Base-by-base conservation (phyloP, 2,888 invertebrate genomes). In the Dasypolia templi region DNA sequence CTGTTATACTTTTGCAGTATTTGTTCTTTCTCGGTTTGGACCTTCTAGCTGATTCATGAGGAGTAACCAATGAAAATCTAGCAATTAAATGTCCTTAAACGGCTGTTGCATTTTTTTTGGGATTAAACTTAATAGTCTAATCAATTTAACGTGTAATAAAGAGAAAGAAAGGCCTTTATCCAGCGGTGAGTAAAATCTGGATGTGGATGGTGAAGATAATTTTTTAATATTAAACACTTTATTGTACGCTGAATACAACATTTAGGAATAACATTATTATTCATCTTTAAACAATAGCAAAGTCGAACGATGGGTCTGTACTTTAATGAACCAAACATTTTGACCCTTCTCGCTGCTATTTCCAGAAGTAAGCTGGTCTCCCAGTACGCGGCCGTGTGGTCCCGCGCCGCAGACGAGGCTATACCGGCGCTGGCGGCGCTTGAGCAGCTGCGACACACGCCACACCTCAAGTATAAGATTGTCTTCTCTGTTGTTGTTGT, bases 401-500 rank as follows among this genome's bases (percentile, higher is more conserved):
- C 98, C 67, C 98, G 98, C 87, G 98, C 98, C 49, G 97, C 99
- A 73, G 97, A 98, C 75, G 98, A 99, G 88, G 98, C 98, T 0
- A 95, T 99, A 87, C 98, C 99, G 87, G 98, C 99, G 17, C 96
- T 99, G 77, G 98, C 98, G 87, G 97, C 97, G 46, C 96, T 99
- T 76, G 97, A 98, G 17, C 98, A 98, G 82, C 97, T 99, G 73
- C 97, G 97, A 72, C 98, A 98, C 84, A 98, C 98, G 22, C 98
- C 98, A 77, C 98, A 99, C 90, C 97, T 99, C 83, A 99, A 99
- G 96, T 97, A 98, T 89, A 99, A 99, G 97, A 98, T 99, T 85
- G 97, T 99, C 84, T 99, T 99, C 96, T 99, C 99, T 76, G 98
- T 99, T 75, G 98, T 99, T 87, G 99, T 99, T 96, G 99, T 99